Base-by-base conservation (phyloP, 2,888 invertebrate genomes). In the Noctua pronuba region DNA sequence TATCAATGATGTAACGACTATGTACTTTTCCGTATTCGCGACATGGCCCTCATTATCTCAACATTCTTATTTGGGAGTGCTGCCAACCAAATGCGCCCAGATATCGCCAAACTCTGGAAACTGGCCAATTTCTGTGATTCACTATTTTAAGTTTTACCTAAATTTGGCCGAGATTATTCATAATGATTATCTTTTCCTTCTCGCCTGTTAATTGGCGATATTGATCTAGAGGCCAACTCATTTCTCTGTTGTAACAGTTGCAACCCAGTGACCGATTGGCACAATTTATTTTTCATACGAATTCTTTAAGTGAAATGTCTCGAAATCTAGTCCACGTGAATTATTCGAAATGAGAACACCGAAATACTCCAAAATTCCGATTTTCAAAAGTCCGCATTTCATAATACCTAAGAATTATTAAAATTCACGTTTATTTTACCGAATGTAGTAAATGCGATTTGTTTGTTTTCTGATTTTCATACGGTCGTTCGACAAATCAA, bases 71-170 rank as follows among this genome's bases (percentile, higher is more conserved):
- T 81, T 86, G 90, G 90, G 83, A 85, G 72, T 71, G 80, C 65
- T 90, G 91, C 91, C 91, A 91, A 88, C 77, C 83, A 64, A 73
- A 72, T 79, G 81, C 80, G 82, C 79, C 84, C 79, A 68, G 83
- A 85, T 83, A 80, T 75, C 64, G 72, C 64, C 69, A 64, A 77
- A 77, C 70, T 73, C 84, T 91, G 91, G 91, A 90, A 69, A 74
- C 52, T 64, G 68, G 91, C 91, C 91, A 91, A 89, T 81, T 75
- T 79, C 60, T 82, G 68, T 80, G 86, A 88, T 79, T 87, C 88
- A 84, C 82, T 87, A 79, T 83, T 88, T 80, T 72, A 82, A 79
- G 73, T 86, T 89, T 91, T 90, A 89, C 90, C 88, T 86, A 85
- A 87, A 83, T 86, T 79, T 85, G 87, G 79, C 78, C 71, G 64